Conservation (phyloP, 2,888 invertebrate genomes). For the Lordiphosa fenestrarum region DNA sequence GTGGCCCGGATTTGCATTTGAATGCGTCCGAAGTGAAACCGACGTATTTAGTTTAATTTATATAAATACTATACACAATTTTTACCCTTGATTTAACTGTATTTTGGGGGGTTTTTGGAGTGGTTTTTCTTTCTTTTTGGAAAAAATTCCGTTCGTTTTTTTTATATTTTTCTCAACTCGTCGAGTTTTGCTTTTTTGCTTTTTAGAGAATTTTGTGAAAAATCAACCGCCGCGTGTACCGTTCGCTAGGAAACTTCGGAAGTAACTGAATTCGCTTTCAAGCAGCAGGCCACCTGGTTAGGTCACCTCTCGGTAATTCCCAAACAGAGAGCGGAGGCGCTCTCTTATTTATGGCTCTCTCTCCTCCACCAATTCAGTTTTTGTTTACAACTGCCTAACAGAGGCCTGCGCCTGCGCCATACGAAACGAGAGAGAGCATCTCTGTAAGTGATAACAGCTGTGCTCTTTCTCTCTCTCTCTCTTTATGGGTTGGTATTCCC, state of each 20-base stretch:
- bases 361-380: neutral
- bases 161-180: slow-evolving; percentile 42
- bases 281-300: slow-evolving; percentile 16
- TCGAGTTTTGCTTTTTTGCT: slow-evolving; percentile 32
- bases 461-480: slow-evolving; percentile 24
- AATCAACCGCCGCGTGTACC: slow-evolving; percentile 55
- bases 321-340: slow-evolving; percentile 8
- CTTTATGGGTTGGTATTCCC: slow-evolving; percentile 15
- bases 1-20: slow-evolving; percentile 61
- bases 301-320: slow-evolving; percentile 10
- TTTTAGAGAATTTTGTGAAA: slow-evolving; percentile 8
- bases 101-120: neutral
- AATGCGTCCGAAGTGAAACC: slow-evolving; percentile 52
- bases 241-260: slow-evolving; percentile 74
- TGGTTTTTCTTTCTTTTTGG: neutral
- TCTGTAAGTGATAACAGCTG: slow-evolving; percentile 17
- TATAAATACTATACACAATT: slow-evolving; percentile 19
- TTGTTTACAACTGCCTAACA: slow-evolving; percentile 42
- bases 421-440: slow-evolving; percentile 16
- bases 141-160: slow-evolving; percentile 9
- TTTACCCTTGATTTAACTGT: slow-evolving; percentile 23
- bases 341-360: neutral
- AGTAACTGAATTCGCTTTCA: slow-evolving; percentile 78
- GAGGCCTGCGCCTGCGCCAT: neutral
- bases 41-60: slow-evolving; percentile 29